Conservation (phyloP, 2,888 invertebrate genomes). For the Ceraclea dissimilis region DNA sequence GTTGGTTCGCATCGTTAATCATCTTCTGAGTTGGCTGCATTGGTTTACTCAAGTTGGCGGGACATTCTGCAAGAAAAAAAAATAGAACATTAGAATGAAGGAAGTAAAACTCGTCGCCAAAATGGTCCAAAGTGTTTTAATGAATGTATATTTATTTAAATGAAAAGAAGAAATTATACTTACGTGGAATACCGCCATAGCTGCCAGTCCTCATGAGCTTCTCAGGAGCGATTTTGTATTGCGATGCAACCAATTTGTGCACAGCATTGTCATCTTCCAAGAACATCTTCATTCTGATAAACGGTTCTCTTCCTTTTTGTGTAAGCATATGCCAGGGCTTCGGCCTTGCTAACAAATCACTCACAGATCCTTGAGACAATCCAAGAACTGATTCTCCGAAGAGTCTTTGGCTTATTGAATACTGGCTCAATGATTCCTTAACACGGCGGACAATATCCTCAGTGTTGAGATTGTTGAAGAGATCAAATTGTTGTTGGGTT, state of each 20-base stretch:
- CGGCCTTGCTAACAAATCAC: conserved; percentile 92
- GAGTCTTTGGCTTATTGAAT: conserved; percentile 93
- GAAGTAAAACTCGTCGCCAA: not conserved
- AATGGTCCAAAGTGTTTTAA: not conserved
- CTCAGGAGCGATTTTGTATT: conserved; percentile 97
- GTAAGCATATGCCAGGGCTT: conserved; percentile 99
- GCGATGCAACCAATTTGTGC: conserved; percentile 90
- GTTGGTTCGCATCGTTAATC: conserved; percentile 61
- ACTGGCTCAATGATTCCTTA: conserved; percentile 90
- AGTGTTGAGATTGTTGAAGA: conserved; percentile 95
- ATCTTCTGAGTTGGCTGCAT: conserved; percentile 74
- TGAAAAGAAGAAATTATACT: conserved; percentile 37
- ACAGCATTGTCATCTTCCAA: conserved; percentile 93
- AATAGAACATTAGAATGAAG: not conserved
- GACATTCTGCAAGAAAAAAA: conserved; percentile 45
- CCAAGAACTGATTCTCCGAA: conserved; percentile 98
- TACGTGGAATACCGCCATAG: conserved; percentile 79
- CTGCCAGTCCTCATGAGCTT: conserved; percentile 94
- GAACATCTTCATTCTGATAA: conserved; percentile 97
- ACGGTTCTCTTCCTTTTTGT: conserved; percentile 92
- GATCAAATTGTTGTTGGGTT: conserved; percentile 97
- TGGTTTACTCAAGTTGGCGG: conserved; percentile 60
- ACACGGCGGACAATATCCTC: conserved; percentile 97
- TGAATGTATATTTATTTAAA: too few species aligned
- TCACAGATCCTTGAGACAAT: conserved; percentile 93